Conservation (phyloP, 2,797 vertebrate species). For the Chloroceryle amazona region DNA sequence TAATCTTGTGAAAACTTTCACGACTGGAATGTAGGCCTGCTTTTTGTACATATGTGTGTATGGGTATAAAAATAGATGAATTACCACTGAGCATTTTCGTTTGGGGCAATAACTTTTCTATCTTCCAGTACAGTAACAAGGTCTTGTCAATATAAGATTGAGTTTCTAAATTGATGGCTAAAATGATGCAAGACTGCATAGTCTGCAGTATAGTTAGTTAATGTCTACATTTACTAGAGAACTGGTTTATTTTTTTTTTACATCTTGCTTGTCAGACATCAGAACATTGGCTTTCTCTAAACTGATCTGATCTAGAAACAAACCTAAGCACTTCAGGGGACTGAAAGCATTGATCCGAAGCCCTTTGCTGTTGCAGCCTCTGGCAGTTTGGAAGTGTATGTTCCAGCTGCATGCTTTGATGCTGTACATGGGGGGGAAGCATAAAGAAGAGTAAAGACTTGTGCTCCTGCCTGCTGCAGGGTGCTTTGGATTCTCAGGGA, state of each 20-base stretch:
- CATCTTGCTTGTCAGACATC: not conserved
- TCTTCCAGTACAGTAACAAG: not conserved
- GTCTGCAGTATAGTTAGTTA: not conserved
- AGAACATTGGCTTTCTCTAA: not conserved
- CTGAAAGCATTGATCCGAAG: accelerated
- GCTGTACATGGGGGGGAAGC: accelerated
- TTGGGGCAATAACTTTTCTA: not conserved
- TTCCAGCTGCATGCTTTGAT: not conserved
- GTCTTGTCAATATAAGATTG: not conserved
- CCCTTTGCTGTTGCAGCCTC: not conserved
- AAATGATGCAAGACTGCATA: not conserved
- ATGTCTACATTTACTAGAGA: not conserved
- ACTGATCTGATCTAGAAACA: not conserved
- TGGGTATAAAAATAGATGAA: not conserved
- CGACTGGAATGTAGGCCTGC: not conserved
- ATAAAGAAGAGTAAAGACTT: not conserved
- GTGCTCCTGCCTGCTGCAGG: not conserved
- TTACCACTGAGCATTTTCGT: not conserved
- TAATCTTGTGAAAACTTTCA: not conserved
- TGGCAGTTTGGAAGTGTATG: accelerated
- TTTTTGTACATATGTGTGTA: not conserved
- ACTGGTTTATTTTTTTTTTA: not conserved
- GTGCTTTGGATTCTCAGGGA: not conserved
- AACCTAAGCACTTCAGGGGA: not conserved
- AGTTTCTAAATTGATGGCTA: not conserved